Base-by-base conservation (phyloP, 2,797 vertebrate species). In the Acipenser ruthenus region DNA sequence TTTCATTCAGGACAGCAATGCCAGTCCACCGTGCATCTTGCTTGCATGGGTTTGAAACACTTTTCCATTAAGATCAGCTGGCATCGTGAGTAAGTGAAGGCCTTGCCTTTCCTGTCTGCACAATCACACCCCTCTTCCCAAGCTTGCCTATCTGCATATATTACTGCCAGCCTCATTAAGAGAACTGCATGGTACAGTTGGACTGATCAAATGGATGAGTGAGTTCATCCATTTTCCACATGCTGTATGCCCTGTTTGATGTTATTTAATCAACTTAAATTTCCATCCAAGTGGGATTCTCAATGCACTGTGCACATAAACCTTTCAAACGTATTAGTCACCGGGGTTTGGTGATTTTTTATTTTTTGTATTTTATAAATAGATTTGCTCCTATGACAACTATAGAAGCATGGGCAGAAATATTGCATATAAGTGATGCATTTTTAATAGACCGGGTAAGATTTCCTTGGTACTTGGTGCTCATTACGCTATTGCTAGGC, bases 291-390 rank as follows among this genome's bases (percentile, higher is more conserved):
- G 62, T 48, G 18, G 61, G 61, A 56, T 59, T 52, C 62, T 65
- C 15, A 60, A 64, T 69, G 15, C 67, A 69, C 58, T 52, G 23
- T 68, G 65, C 70, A 52, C 66, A 69, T 67, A 63, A 73, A 73
- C 61, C 18, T 60, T 71, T 77, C 63, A 65, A 62, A 67, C 50
- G 18, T 67, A 59, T 70, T 55, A 70, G 70, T 69, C 68, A 55
- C 49, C 62, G 66, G 48, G 51, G 50, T 73, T 71, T 62, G 59
- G 65, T 74, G 60, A 37, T 5, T 66, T 13, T 62, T 48, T n/a
- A n/a, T n/a, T 63, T 69, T n/a, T 66, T 49, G 6, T 63, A 60
- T 72, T 73, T 77, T 64, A 73, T 75, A 70, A 71, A 71, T 67
- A 65, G 50, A 66, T 49, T 67, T 13, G 68, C 71, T 63, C 18